A percentile compares a stretch with the other conserved stretches of the same genome.
These are phyloP conservation scores for Zophobas morio DNA, from an alignment of 1,140 invertebrate genomes.

Conservation along the genomic window DNA sequence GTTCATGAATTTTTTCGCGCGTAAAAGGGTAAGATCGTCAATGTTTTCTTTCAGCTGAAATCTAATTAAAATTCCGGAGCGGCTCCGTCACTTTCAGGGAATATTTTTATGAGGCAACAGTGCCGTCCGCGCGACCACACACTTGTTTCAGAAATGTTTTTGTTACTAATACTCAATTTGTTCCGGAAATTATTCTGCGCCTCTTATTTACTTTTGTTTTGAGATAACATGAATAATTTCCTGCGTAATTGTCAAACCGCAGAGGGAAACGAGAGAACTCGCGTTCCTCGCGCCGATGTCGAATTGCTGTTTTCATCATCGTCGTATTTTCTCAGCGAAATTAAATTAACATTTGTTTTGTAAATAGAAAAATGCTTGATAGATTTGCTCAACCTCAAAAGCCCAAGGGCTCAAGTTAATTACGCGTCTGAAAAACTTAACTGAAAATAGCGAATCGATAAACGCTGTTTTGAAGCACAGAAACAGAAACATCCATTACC, in stretches of 20 bases:
- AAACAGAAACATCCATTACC: background rate
- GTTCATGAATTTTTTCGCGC: background rate
- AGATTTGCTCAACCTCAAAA: too few relatives aligned
- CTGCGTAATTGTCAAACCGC: background rate
- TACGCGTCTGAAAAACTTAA: background rate
- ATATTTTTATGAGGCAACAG: too few relatives aligned
- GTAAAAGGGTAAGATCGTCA: background rate
- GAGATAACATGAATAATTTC: conserved; percentile 2
- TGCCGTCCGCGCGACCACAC: background rate
- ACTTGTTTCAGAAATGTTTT: background rate
- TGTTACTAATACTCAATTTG: conserved; percentile 5
- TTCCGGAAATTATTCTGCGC: background rate
- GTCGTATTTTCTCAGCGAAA: too few relatives aligned
- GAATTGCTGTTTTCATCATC: too few relatives aligned
- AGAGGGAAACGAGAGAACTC: background rate
- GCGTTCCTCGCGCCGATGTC: background rate
- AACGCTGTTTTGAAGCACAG: background rate
- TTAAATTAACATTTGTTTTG: too few relatives aligned
- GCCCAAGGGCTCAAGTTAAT: too few relatives aligned
- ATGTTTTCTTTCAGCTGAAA: background rate
- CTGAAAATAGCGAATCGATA: background rate
- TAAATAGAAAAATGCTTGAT: too few relatives aligned
- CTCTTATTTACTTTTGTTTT: background rate
- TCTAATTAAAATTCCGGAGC: background rate
- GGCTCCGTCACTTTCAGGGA: background rate